Evolutionary conservation across 2,113 vertebrate genomes (phyloP).

Genomic region (Uria aalge): DNA sequence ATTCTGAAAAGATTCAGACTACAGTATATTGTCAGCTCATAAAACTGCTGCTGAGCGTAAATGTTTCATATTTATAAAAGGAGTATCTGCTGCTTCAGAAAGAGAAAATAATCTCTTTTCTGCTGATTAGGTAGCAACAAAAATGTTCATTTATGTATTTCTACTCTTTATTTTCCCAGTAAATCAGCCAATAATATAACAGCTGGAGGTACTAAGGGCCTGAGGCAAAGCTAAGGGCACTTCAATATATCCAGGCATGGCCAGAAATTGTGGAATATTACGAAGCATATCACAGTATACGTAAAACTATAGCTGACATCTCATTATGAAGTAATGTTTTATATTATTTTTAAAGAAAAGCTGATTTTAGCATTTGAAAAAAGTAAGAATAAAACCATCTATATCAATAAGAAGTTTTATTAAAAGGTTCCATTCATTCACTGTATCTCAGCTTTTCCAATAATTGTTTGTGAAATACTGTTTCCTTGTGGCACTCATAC

Average conservation of each 20-base stretch:
- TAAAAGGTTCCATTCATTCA: neutral
- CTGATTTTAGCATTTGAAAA: neutral
- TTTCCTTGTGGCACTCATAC: neutral
- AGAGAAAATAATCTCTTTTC: constrained; percentile 59
- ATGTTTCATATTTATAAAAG: constrained; percentile 27
- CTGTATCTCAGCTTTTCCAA: neutral
- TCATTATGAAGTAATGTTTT: constrained; percentile 48
- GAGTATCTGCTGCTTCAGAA: constrained; percentile 16
- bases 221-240: constrained; percentile 71
- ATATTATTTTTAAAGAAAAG: constrained; percentile 29
- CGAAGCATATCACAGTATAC: constrained; percentile 12
- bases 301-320: constrained; percentile 29
- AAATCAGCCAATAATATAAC: constrained; percentile 74
- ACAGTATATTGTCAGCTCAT: constrained; percentile 23
- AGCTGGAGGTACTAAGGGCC: constrained; percentile 73
- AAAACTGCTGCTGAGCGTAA: constrained; percentile 21
- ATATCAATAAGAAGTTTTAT: neutral
- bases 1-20: constrained; percentile 36
- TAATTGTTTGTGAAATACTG: constrained; percentile 9
- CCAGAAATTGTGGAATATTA: constrained; percentile 42
- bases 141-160: constrained; percentile 73
- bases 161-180: constrained; percentile 70
- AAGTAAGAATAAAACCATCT: neutral
- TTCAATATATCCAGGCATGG: constrained; percentile 53
- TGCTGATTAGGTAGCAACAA: constrained; percentile 71